Evolutionary conservation across 2,113 vertebrate species (phyloP).

Genomic region (Myxocyprinus asiaticus): DNA sequence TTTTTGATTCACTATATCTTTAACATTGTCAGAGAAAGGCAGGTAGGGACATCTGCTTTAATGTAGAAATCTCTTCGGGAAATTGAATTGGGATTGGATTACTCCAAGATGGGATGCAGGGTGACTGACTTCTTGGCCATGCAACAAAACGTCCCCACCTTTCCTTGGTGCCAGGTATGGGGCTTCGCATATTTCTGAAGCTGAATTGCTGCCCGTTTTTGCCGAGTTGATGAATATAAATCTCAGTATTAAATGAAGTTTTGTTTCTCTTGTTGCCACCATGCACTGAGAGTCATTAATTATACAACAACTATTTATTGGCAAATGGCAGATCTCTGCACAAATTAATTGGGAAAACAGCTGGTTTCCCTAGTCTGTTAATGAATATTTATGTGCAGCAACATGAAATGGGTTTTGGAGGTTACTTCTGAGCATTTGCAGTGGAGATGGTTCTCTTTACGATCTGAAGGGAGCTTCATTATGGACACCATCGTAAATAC

Average conservation of each 20-base stretch:
- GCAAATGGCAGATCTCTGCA: constrained; percentile 61
- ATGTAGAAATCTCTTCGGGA: constrained; percentile 70
- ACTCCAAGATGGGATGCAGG: not conserved
- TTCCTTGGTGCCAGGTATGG: constrained; percentile 19
- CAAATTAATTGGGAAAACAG: constrained; percentile 71
- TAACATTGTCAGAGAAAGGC: constrained; percentile 6
- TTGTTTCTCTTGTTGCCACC: constrained; percentile 54
- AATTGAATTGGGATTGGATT: constrained; percentile 66
- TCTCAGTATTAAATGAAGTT: constrained; percentile 47
- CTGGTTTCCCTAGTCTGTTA: constrained; percentile 65
- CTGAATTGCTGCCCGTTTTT: constrained; percentile 48
- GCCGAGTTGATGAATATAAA: constrained; percentile 34
- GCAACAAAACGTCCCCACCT: constrained; percentile 10
- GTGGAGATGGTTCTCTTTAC: constrained; percentile 48
- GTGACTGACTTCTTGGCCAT: constrained; percentile 24
- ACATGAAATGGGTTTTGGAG: constrained; percentile 61
- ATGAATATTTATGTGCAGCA: constrained; percentile 73
- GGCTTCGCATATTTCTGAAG: not conserved
- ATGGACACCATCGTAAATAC: constrained; percentile 18
- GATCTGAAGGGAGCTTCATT: constrained; percentile 44
- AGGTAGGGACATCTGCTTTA: constrained; percentile 60
- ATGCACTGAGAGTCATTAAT: constrained; percentile 60
- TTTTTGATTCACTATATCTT: too few relatives aligned
- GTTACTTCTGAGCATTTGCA: constrained; percentile 48
- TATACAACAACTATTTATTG: constrained; percentile 70